Conservation (phyloP, 2,888 invertebrate species). For the Ochropleura plecta region DNA sequence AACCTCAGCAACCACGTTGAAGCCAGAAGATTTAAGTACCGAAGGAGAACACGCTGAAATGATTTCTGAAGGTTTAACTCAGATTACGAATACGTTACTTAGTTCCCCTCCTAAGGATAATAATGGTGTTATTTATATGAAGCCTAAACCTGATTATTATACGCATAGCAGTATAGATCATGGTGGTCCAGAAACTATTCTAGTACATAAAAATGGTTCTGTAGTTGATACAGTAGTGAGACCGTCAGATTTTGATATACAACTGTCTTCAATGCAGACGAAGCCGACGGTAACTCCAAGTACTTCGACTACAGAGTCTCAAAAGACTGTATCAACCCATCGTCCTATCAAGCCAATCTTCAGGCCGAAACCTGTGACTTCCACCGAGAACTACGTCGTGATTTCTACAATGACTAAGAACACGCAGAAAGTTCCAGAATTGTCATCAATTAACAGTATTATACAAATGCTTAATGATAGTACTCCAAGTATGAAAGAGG, state of each 20-base stretch:
- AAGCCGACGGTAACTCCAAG: constrained; percentile 83
- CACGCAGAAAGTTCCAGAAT: constrained; percentile 81
- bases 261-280: constrained; percentile 87
- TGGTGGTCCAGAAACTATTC: constrained; percentile 91
- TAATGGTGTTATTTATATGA: constrained; percentile 75
- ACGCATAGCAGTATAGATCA: constrained; percentile 91
- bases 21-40: constrained; percentile 78
- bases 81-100: constrained; percentile 89
- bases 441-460: constrained; percentile 90
- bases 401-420: constrained; percentile 91
- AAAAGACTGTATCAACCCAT: constrained; percentile 83
- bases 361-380: constrained; percentile 86
- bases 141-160: constrained; percentile 82
- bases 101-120: constrained; percentile 86
- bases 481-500: constrained; percentile 83
- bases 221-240: constrained; percentile 88
- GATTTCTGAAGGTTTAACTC: constrained; percentile 90
- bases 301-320: constrained; percentile 77
- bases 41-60: constrained; percentile 84
- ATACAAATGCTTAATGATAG: constrained; percentile 92
- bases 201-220: constrained; percentile 90
- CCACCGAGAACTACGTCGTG: constrained; percentile 89
- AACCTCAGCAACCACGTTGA: constrained; percentile 70
- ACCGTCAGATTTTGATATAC: constrained; percentile 88
- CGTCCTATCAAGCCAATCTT: constrained; percentile 89